These are phyloP conservation scores for Lamellibrachia luymesi DNA, from an alignment of 1,140 invertebrate species.

Conservation along the genomic window DNA sequence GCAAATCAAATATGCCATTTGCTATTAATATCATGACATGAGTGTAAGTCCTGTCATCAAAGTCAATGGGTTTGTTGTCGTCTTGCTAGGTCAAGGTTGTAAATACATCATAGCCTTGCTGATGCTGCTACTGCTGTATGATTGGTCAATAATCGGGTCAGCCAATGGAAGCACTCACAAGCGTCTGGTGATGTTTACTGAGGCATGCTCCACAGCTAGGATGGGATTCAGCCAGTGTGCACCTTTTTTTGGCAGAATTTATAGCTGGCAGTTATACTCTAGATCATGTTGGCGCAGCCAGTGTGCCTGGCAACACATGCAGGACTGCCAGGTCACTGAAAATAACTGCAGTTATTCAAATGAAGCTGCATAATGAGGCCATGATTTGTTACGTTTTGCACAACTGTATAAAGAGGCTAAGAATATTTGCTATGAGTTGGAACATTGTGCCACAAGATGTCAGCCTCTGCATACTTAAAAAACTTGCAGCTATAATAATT, in stretches of 20 bases:
- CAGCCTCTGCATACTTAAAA: too few species aligned
- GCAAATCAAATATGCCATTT: background rate
- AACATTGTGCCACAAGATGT: background rate
- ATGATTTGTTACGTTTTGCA: background rate
- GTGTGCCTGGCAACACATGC: background rate
- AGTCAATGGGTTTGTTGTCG: background rate
- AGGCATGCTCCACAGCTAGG: background rate
- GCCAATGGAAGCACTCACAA: constrained; percentile 3
- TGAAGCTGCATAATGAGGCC: background rate
- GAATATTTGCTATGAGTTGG: background rate
- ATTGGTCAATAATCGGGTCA: background rate
- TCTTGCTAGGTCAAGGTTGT: background rate
- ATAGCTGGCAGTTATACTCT: background rate
- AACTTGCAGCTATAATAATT: too few species aligned
- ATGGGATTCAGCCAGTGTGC: background rate
- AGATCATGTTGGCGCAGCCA: background rate
- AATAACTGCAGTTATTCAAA: background rate
- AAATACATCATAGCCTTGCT: background rate
- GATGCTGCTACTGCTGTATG: background rate
- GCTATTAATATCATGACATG: background rate
- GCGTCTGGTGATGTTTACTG: background rate
- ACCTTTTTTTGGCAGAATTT: background rate
- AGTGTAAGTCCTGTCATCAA: background rate
- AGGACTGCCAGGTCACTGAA: background rate
- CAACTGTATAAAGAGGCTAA: background rate